These are phyloP conservation scores for Pelosia muscerda DNA, from an alignment of 2,888 invertebrate genomes.

Conservation along the genomic window DNA sequence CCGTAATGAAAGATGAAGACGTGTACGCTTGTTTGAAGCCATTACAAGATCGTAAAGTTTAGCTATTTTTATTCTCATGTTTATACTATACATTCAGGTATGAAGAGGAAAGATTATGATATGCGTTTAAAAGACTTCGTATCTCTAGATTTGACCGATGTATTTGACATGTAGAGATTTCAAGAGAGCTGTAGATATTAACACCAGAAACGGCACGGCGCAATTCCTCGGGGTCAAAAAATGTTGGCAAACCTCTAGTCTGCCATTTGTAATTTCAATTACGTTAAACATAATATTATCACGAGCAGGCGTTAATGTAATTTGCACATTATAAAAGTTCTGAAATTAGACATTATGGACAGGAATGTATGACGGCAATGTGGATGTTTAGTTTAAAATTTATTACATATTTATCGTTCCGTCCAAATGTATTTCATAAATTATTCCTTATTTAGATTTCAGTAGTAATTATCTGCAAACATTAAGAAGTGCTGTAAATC, in stretches of 20 bases:
- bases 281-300: conserved; percentile 31
- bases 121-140: conserved; percentile 32
- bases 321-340: conserved; percentile 25
- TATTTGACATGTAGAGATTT: conserved; percentile 5
- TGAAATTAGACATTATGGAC: conserved; percentile 15
- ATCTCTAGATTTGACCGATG: conserved; percentile 1
- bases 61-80: conserved; percentile 43
- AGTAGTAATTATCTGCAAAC: conserved; percentile 3
- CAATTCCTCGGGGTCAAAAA: conserved; percentile 26
- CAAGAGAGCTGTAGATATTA: conserved; percentile 9
- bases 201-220: conserved; percentile 4
- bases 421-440: not conserved
- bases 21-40: conserved; percentile 36
- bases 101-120: conserved; percentile 39
- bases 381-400: conserved; percentile 5
- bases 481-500: not conserved
- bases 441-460: not conserved
- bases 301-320: conserved; percentile 20
- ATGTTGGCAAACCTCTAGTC: conserved; percentile 37
- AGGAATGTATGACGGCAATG: conserved; percentile 17
- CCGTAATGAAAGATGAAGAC: conserved; percentile 31
- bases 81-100: conserved; percentile 40
- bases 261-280: conserved; percentile 34
- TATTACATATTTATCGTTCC: conserved; percentile 6
- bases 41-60: conserved; percentile 47